Conservation (phyloP, 2,113 vertebrate species). For the Polypterus bichir region DNA sequence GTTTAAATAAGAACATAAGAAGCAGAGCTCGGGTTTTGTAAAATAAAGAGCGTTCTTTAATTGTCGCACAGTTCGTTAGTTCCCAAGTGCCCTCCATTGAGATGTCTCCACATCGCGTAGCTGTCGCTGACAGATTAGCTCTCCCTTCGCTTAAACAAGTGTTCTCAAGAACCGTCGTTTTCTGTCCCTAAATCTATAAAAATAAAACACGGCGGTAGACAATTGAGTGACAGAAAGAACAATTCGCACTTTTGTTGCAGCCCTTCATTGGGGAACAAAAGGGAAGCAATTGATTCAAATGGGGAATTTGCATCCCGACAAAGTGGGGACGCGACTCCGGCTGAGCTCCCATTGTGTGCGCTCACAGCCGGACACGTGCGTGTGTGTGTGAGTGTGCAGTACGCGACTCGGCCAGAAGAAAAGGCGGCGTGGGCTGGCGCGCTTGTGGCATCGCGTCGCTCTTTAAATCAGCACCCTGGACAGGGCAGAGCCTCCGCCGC, state of each 20-base stretch:
- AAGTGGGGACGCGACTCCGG: conserved; percentile 24
- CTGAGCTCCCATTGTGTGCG: conserved; percentile 33
- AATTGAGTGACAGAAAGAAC: conserved; percentile 11
- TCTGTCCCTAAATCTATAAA: not conserved
- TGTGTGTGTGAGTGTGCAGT: conserved; percentile 10
- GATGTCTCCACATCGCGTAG: too few species aligned
- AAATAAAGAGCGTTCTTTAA: too few species aligned
- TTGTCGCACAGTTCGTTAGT: too few species aligned
- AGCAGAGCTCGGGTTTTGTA: too few species aligned
- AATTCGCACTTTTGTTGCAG: conserved; percentile 19
- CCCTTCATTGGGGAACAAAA: conserved; percentile 29
- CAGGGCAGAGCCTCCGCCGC: conserved; percentile 30
- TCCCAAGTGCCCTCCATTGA: too few species aligned
- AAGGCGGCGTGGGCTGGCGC: not conserved
- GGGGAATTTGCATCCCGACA: conserved; percentile 25
- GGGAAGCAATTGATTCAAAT: conserved; percentile 24
- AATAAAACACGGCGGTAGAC: conserved; percentile 1
- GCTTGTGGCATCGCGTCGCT: conserved; percentile 12
- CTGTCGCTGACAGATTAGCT: too few species aligned
- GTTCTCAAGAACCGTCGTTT: too few species aligned
- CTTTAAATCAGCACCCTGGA: conserved; percentile 58
- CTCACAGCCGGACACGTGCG: conserved; percentile 44
- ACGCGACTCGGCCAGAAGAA: not conserved
- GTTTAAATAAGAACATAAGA: too few species aligned
- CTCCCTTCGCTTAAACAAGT: too few species aligned